Evolutionary conservation across 2,113 vertebrate genomes (phyloP), one percentile per base, ranked within the genome.

Genomic region (Coptodon rendalli): DNA sequence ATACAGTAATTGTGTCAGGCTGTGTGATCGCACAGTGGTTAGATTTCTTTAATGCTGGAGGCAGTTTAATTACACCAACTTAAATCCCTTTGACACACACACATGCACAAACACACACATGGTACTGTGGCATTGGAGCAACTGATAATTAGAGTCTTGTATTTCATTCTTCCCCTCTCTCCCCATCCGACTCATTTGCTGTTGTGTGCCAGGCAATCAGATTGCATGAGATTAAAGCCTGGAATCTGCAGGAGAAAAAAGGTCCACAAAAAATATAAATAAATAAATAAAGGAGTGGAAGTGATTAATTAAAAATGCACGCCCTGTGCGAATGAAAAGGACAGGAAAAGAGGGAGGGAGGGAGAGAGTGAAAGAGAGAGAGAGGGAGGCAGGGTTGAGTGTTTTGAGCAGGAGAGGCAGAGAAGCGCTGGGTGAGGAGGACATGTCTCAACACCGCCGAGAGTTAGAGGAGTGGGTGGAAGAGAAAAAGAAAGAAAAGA

Each of bases 141-240:
- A 85, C 93, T 94, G 89, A 89, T 96, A 95, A 96, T 95, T 95
- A 95, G 91, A 93, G 92, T 94, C 93, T 95, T 93, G 92, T 87
- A 88, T 94, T 94, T 94, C 90, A 68, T 83, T 86, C 88, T 78
- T 82, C 91, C 84, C 83, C 83, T 73, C 61, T 31, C 31, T 56
- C 56, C 66, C 85, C 56, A 78, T 87, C 79, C 87, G 50, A 57
- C 66, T 93, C 50, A 54, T 88, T 89, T 89, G 78, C 52, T 40
- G 45, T 87, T 88, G 59, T 94, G 89, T 88, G 90, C 93, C 91
- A 94, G 87, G 73, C 85, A 86, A 95, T 87, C 94, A 94, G 94
- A 95, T 95, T 95, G 95, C 89, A 81, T 78, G 93, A 95, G 92
- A 96, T 95, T 96, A 95, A 93, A 90, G 88, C 84, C 83, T 87